These are phyloP conservation scores for Eupithecia vulgata DNA, from an alignment of 2,888 invertebrate species.

Conservation along the genomic window DNA sequence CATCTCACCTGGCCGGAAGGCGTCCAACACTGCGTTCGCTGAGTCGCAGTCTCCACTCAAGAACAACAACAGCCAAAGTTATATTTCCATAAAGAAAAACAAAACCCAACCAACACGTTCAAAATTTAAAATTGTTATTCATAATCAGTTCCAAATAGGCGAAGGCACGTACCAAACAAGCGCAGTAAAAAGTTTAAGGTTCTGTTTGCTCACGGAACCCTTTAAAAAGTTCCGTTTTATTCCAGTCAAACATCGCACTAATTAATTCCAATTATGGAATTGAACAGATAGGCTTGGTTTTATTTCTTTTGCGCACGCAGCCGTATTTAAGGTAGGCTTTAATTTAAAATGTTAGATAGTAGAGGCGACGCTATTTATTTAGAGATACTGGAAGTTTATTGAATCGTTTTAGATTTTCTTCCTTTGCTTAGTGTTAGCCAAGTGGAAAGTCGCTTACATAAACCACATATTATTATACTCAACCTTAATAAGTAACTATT, in stretches of 20 bases:
- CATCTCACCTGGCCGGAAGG: no score
- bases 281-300: conserved; percentile 45
- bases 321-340: conserved; percentile 29
- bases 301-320: conserved; percentile 45
- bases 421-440: neutral
- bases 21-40: no score
- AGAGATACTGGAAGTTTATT: neutral
- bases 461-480: no score
- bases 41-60: no score
- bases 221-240: conserved; percentile 37
- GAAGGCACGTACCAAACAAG: conserved; percentile 9
- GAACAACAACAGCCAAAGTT: no score
- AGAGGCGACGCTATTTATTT: conserved; percentile 22
- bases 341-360: conserved; percentile 29
- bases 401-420: neutral
- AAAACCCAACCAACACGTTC: neutral
- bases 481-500: no score
- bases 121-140: conserved; percentile 1
- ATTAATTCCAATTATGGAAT: conserved; percentile 48
- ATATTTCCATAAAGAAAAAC: neutral
- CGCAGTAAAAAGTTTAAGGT: conserved; percentile 12
- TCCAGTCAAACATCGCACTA: conserved; percentile 41
- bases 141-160: conserved; percentile 14
- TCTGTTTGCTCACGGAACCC: conserved; percentile 20
- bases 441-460: neutral